Evolutionary conservation across 2,888 invertebrate genomes (phyloP), one percentile per base, ranked within the genome.

Genomic region (Trichacis sp.): DNA sequence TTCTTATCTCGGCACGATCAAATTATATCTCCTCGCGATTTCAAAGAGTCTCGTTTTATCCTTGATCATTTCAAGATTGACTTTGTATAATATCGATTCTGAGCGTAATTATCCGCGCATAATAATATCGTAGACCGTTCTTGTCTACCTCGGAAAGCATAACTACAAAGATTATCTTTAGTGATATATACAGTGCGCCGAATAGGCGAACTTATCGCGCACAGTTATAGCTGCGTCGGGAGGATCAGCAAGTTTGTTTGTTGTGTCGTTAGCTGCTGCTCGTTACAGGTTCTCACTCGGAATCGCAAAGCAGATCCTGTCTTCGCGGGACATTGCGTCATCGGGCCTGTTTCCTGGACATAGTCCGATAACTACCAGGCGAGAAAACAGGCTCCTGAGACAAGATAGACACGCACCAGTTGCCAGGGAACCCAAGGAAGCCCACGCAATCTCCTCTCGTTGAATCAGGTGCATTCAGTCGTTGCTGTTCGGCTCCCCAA

Each of bases 371-470:
- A 70, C 53, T 62, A 60, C 55, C 60, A 33, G 38, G 52, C 56
- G 57, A 64, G 64, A 71, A 60, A 70, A 68, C 65, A 62, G 61
- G 67, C 70, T 64, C 40, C 58, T n/a, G 54, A 66, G 50, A 38
- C 47, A 12, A 70, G 69, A 73, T 73, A 70, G 73, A 70, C 69
- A 73, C 64, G 73, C 72, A 73, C 73, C 65, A 75, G 70, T 75
- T 73, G 67, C 42, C 42, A 62, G 60, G 56, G 66, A 71, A 66
- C 58, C 58, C 67, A 57, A 52, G 65, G 64, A 70, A 72, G 69
- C 69, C 71, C 68, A 73, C 72, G 68, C 68, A 70, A 64, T 52
- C 56, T 55, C 64, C 50, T 63, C 61, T 62, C 46, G 49, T 47
- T 36, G 60, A 57, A 68, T 73, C 73, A 76, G 74, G 74, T 76